Percentiles rank a stretch among this genome's conserved stretches.
Conservation (phyloP, 2,113 vertebrate genomes). For the Chloropsis cyanopogon region DNA sequence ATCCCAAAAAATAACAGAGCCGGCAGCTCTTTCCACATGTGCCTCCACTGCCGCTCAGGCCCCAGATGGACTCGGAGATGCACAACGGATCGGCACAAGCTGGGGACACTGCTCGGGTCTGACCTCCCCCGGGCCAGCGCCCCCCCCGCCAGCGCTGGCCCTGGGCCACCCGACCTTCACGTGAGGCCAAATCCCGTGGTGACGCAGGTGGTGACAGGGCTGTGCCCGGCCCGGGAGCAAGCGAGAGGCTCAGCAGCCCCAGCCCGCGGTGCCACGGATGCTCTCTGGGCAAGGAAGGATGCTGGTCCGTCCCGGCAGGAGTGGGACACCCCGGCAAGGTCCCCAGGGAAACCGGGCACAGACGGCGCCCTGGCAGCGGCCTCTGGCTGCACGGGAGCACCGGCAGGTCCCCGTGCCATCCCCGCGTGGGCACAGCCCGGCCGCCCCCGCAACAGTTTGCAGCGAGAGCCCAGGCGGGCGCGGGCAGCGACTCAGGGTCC, state of each 20-base stretch:
- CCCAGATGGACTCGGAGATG: not conserved
- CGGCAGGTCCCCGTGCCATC: not conserved
- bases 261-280: fast-evolving
- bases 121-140: not conserved
- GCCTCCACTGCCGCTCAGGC: not conserved
- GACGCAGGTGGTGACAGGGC: not conserved
- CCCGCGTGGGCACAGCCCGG: not conserved
- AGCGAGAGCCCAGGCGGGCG: fast-evolving
- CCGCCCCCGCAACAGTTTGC: not conserved
- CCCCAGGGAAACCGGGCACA: not conserved
- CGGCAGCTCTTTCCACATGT: not conserved
- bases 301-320: fast-evolving
- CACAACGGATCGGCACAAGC: not conserved
- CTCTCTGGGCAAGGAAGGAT: not conserved
- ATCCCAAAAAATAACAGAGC: slow-evolving; percentile 18
- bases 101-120: not conserved
- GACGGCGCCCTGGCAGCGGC: fast-evolving
- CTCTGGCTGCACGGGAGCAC: not conserved
- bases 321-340: not conserved
- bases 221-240: not conserved
- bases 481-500: not conserved
- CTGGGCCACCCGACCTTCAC: not conserved
- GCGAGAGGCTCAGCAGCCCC: not conserved
- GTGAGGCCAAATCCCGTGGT: not conserved
- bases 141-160: not conserved